Evolutionary conservation across 2,888 invertebrate species (phyloP), one percentile per base, ranked within the genome.

Genomic region (Bursaphelenchus okinawaensis): DNA sequence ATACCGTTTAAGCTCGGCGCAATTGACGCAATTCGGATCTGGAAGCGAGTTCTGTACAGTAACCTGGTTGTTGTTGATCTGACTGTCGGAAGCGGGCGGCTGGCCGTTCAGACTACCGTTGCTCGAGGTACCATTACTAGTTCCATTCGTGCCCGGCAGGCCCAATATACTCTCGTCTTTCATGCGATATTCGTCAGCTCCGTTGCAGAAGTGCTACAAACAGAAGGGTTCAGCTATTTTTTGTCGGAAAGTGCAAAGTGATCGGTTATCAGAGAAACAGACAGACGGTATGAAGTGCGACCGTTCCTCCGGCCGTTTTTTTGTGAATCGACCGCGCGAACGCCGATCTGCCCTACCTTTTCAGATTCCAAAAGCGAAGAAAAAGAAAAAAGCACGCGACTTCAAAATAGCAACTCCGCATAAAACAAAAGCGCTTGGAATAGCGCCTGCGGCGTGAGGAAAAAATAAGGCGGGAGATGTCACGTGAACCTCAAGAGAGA

Each of bases 1-100:
- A 63, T 40, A 63, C 66, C 65, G 55, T 55, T 52, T 66, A n/a
- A 66, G 52, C 55, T 64, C 66, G 29, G 56, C 62, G 56, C 66
- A 66, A 50, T 62, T 62, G 26, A 27, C 51, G 26, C 66, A 66
- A 24, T 31, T 26, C 22, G 62, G 23, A 31, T 50, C 31, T 16
- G 60, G 62, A 24, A 16, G 58, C 19, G 24, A 23, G 58, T 62
- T 62, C 7, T n/a, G 7, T 16, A 26, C 29, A n/a, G 31, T 22
- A 40, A 22, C 28, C 26, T 20, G 62, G 19, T 28, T 62, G 24
- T 63, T 63, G 40, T 40, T 40, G 40, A 40, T n/a, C 40, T 40
- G 40, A 40, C 40, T 40, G 40, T 40, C 40, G 2, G 16, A 12
- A n/a, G n/a, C 40, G n/a, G n/a, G n/a, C 3, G 40, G 16, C 26